Evolutionary conservation across 2,113 vertebrate genomes (phyloP).

Genomic region (Anhinga rufa): DNA sequence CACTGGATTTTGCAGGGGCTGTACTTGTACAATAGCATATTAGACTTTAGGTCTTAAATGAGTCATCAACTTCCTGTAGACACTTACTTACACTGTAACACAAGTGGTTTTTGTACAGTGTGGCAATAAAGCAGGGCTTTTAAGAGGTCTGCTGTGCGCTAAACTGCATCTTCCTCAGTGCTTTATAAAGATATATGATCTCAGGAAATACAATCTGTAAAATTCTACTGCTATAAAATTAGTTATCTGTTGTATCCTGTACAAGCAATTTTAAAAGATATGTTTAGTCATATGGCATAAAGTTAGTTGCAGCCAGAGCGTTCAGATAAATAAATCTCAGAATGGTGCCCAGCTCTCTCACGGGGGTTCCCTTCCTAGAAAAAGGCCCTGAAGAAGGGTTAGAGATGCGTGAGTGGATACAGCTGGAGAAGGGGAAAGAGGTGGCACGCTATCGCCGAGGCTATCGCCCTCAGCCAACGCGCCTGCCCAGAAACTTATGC

Average conservation of each 20-base stretch:
- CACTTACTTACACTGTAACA: background rate
- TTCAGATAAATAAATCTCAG: background rate
- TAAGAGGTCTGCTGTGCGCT: background rate
- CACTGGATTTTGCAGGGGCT: background rate
- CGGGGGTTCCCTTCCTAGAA: background rate
- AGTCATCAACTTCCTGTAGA: background rate
- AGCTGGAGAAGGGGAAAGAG: background rate
- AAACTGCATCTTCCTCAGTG: background rate
- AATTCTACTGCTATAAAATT: background rate
- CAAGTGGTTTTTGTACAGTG: rapidly evolving
- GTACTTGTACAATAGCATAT: background rate
- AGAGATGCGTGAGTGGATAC: background rate
- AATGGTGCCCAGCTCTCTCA: background rate
- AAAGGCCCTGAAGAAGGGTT: background rate
- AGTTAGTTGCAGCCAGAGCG: background rate
- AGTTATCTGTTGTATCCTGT: background rate
- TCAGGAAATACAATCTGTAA: background rate
- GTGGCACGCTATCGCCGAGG: background rate
- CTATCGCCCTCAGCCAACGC: rapidly evolving
- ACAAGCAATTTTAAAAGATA: background rate
- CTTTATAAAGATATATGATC: background rate
- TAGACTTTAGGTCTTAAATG: background rate
- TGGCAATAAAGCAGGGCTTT: background rate
- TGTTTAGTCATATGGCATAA: background rate
- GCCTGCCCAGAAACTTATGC: background rate